Evolutionary conservation across 2,888 invertebrate species (phyloP), one percentile per base, ranked within the genome.

Genomic region (Patella depressa): DNA sequence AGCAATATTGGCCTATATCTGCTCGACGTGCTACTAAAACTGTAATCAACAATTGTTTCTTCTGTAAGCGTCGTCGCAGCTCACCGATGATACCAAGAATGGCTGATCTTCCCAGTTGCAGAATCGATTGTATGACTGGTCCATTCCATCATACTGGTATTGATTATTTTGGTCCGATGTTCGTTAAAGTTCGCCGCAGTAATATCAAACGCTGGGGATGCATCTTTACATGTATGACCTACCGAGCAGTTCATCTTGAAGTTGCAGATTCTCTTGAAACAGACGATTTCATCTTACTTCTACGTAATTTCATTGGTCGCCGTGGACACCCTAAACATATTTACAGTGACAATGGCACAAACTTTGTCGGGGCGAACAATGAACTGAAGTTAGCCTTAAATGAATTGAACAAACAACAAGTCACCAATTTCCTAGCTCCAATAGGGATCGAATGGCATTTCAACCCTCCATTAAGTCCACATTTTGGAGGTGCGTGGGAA

Each of bases 361-460:
- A 82, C 53, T 84, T 86, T 72, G 75, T 82, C 7, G 82, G 83
- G 2, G 80, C 79, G 3, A 65, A 79, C 19, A 57, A 57, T 3
- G 81, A 84, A 45, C 29, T 83, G 17, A 59, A 72, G 55, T 75
- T 57, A 29, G 70, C 75, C 4, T 15, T 82, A 4, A 19, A 70
- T 9, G 75, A 74, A 11, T 57, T 84, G 2, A 53, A 78, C n/a
- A 71, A 76, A 7, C 11, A n/a, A 19, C 17, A 71, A n/a, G 70
- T 82, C 17, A 24, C 55, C 15, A 53, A 65, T 15, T 72, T 1
- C 45, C 34, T 85, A n/a, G 72, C 82, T 0, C 74, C 72, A 7
- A 78, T 83, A 7, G 79, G 80, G 1, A 85, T 87, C 12, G 72
- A 80, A 4, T 91, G 90, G 90, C 83, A 89, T 55, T 92, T 90